Evolutionary conservation across 2,888 invertebrate species (phyloP), one percentile per base, ranked within the genome.

Genomic region (Mylabris sibirica): DNA sequence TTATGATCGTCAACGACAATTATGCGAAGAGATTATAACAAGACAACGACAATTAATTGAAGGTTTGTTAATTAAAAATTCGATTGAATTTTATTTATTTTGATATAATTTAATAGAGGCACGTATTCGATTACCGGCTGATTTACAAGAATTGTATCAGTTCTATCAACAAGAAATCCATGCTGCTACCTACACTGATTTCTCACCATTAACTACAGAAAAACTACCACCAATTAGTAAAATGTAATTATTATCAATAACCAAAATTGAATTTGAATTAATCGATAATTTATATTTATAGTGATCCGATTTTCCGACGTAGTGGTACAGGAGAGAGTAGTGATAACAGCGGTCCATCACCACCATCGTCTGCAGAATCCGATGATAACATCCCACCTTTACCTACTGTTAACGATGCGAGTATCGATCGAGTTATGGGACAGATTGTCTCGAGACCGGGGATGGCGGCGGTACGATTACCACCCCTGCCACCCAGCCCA

Each of bases 1-100:
- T 24, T 92, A 94, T 67, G 93, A 95, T 81, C 88, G 96, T 30
- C 96, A 97, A 84, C 88, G 95, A 24, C 90, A 93, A 60, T 89
- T 97, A 35, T 93, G 95, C 74, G 97, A 97, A 82, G 95, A 97
- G 83, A 97, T 97, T 74, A 97, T 97, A 67, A 93, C 94, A 1
- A 88, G 95, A 53, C 97, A 97, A 84, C 87, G 96, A 59, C 89
- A 93, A 64, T 88, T 97, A 44, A 91, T 97, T 77, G 94, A 96
- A 87, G 93, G 94, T 93, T 8, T n/a, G n/a, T n/a, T 30, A 30
- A 8, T 8, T 6, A 84, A 78, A 49, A 38, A 2, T 41, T 61
- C 20, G 30, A 44, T 24, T 11, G 49, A 35, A 57, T 69, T 60
- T 8, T 11, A 30, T 57, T 5, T 35, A 41, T n/a, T 41, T 41